Evolutionary conservation across 2,113 vertebrate species (phyloP), one percentile per base, ranked within the genome.

Genomic region (Varanus salvator): DNA sequence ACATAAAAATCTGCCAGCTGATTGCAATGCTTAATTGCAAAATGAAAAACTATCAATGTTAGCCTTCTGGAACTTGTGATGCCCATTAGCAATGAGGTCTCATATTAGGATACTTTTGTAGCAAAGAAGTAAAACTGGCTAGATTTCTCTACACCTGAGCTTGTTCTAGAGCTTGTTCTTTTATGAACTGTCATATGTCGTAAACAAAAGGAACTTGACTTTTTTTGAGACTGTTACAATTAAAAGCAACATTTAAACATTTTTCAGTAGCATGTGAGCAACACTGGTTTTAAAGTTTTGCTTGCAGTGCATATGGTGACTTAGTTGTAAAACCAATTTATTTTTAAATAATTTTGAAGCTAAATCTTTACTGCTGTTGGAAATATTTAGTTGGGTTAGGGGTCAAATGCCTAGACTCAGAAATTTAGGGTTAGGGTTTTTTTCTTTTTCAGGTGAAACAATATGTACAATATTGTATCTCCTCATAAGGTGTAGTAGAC

Each of bases 381-480:
- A 92, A 93, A 93, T 93, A 92, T 90, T 92, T 87, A 90, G 7
- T 54, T 7, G 54, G 54, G 54, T 54, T 54, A 54, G 54, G 54
- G 54, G 54, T 54, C 54, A 54, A 54, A 54, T 54, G 54, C 54
- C 54, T 4, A 54, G 54, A 54, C 54, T 54, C 11, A 3, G 54
- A 54, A 7, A 54, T 54, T 54, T 44, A 44, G 38, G 34, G 27
- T 44, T 66, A 38, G 85, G 84, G 89, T 94, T 95, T 94, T 95
- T 95, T 92, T 95, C 91, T 92, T 90, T 90, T 93, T 90, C 91
- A 91, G 89, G 92, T 92, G 94, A 94, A 95, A 71, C 87, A 95
- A 94, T 86, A 84, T 90, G 90, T 92, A 84, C 85, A 92, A 89
- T 90, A 44, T 3, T 95, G 88, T 78, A 74, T 95, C 96, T 95